Percentiles rank a stretch among this genome's conserved stretches.
Evolutionary conservation across 2,797 vertebrate genomes (phyloP).

Genomic region (Malacoctenus gilli): DNA sequence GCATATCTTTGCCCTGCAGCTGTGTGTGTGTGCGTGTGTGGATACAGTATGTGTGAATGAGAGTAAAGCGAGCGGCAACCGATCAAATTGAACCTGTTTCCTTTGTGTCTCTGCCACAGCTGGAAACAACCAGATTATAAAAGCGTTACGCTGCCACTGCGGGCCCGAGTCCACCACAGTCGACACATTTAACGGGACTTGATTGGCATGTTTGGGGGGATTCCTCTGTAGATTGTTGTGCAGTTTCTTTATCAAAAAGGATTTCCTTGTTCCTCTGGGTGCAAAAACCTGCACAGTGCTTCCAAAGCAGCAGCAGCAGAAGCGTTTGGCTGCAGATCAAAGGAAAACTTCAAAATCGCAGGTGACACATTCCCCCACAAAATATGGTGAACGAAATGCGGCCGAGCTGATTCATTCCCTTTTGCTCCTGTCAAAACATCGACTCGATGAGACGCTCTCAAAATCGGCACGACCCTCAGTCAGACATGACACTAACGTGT

Average conservation of each 20-base stretch:
- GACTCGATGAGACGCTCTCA: slow-evolving; percentile 38
- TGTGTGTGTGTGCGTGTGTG: slow-evolving; percentile 62
- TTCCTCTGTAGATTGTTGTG: slow-evolving; percentile 46
- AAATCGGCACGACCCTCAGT: slow-evolving; percentile 57
- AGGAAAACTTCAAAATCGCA: slow-evolving; percentile 65
- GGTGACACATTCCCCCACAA: slow-evolving; percentile 66
- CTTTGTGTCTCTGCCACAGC: slow-evolving; percentile 5
- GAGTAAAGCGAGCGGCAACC: not conserved
- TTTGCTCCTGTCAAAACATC: slow-evolving; percentile 49
- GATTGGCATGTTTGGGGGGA: slow-evolving; percentile 44
- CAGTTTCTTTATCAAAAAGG: slow-evolving; percentile 65
- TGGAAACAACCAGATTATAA: slow-evolving; percentile 8
- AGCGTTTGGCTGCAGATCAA: slow-evolving; percentile 64
- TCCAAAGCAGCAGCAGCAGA: slow-evolving; percentile 56
- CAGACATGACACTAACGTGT: slow-evolving; percentile 21
- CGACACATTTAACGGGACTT: slow-evolving; percentile 8
- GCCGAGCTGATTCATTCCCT: slow-evolving; percentile 59
- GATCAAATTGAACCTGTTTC: slow-evolving; percentile 1
- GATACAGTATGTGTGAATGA: slow-evolving; percentile 16
- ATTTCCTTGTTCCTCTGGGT: slow-evolving; percentile 72
- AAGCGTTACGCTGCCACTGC: not conserved
- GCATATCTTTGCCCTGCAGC: slow-evolving; percentile 54
- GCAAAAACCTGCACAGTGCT: slow-evolving; percentile 47
- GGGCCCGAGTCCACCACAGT: slow-evolving; percentile 1
- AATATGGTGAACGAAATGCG: slow-evolving; percentile 60